Conservation (phyloP, 2,888 invertebrate genomes). For the Caenorhabditis virilis region DNA sequence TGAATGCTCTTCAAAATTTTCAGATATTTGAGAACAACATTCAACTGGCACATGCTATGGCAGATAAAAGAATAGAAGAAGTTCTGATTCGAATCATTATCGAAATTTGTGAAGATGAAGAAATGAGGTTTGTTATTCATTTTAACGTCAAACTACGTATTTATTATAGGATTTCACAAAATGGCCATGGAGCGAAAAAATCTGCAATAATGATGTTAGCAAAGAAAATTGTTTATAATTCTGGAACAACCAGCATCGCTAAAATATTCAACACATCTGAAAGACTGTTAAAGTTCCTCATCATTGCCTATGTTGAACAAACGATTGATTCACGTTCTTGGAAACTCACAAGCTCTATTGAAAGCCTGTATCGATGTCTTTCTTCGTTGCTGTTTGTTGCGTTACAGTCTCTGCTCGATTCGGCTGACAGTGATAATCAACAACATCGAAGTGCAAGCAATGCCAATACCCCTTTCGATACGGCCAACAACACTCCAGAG, state of each 20-base stretch:
- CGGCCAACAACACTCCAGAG: slow-evolving; percentile 9
- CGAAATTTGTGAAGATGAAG: no score
- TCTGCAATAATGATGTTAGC: slow-evolving; percentile 25
- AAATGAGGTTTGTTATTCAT: no score
- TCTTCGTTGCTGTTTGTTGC: slow-evolving; percentile 17
- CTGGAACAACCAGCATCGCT: not conserved
- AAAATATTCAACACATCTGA: slow-evolving; percentile 3
- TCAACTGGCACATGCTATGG: slow-evolving; percentile 60
- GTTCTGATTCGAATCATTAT: no score
- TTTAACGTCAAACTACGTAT: no score
- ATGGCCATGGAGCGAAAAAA: no score
- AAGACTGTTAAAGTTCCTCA: not conserved
- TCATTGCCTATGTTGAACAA: slow-evolving; percentile 1
- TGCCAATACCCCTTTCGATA: not conserved
- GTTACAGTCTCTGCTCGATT: slow-evolving; percentile 13
- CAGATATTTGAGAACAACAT: slow-evolving; percentile 61
- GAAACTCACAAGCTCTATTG: not conserved
- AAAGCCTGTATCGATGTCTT: slow-evolving; percentile 13
- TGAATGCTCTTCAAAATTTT: slow-evolving; percentile 3
- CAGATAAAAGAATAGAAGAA: slow-evolving; percentile 57
- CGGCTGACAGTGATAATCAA: slow-evolving; percentile 20
- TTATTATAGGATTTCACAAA: no score
- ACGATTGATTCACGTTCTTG: not conserved
- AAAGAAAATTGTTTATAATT: slow-evolving; percentile 5
- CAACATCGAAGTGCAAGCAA: slow-evolving; percentile 30